Base-by-base conservation (phyloP, 2,888 invertebrate genomes). In the Himalopsyche japonica region DNA sequence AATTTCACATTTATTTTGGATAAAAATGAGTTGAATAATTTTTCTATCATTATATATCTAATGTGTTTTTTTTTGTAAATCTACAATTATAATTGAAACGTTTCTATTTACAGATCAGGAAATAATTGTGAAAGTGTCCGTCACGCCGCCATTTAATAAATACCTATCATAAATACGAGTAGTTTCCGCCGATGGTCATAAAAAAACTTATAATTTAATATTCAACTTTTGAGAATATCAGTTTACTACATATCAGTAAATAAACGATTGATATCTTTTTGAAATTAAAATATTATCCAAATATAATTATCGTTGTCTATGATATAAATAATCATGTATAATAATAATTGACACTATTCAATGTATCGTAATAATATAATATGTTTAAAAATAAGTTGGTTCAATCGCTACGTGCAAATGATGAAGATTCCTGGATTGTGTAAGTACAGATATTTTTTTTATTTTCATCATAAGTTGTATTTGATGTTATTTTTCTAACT, bases 161-260 rank as follows among this genome's bases (percentile, higher is more conserved):
- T 20, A 15, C 15, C 27, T 70, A 24, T 27, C 27, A 43, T 70
- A 27, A 70, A 70, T 27, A 34, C 78, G 64, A 79, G 86, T 86
- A 86, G 86, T 86, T 86, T 86, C 83, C 84, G 86, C 86, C 85
- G 82, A 80, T 20, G 43, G 47, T 83, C 76, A 34, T 49, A 70
- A 79, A 48, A 43, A 43, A 30, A 64, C 78, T 76, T 79, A n/a
- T 30, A 57, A 81, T 81, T 78, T 83, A 83, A 77, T 76, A 83
- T 76, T 83, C 76, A 87, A 87, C 87, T 87, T 87, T 84, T 83
- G 85, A 86, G 87, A 87, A 87, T 87, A 87, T 87, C 87, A 87
- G 82, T 84, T 86, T 87, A 85, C 80, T 85, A 87, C 87, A 87
- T 87, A 87, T 87, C 87, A 87, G 84, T 86, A 86, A 84, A 86